These are phyloP conservation scores for Darevskia mixta DNA, from an alignment of 2,797 vertebrate genomes.

Conservation along the genomic window DNA sequence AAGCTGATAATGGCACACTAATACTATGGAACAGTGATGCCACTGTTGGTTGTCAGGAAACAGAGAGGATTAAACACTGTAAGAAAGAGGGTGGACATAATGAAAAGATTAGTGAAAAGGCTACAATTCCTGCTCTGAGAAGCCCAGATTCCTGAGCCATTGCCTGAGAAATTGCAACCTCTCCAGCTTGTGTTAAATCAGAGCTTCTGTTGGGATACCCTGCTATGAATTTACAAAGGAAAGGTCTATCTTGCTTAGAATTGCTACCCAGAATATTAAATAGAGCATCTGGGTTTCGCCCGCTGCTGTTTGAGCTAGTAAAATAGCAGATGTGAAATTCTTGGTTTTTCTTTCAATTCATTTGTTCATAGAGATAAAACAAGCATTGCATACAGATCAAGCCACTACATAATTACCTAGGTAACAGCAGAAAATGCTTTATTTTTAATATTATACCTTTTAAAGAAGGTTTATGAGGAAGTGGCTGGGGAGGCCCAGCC, in stretches of 20 bases:
- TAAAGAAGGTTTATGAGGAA: conserved; percentile 11
- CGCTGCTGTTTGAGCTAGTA: conserved; percentile 50
- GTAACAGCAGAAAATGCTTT: conserved; percentile 24
- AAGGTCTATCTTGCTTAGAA: conserved; percentile 52
- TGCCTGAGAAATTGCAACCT: conserved; percentile 64
- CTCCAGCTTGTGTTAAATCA: conserved; percentile 60
- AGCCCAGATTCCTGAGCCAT: conserved; percentile 68
- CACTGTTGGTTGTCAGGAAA: conserved; percentile 53
- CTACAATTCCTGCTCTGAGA: conserved; percentile 39
- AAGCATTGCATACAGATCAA: conserved; percentile 37
- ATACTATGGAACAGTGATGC: conserved; percentile 26
- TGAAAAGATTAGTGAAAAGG: conserved; percentile 68
- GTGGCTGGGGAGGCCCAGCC: too few species aligned
- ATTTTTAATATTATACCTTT: not conserved
- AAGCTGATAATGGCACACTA: conserved; percentile 57
- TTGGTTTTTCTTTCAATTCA: conserved; percentile 53
- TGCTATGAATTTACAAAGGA: conserved; percentile 70
- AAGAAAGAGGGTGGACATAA: conserved; percentile 59
- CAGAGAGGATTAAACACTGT: conserved; percentile 57
- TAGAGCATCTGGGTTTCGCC: conserved; percentile 51
- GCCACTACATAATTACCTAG: conserved; percentile 57
- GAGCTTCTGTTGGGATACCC: conserved; percentile 66
- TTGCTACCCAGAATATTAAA: conserved; percentile 58
- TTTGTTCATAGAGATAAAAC: conserved; percentile 65
- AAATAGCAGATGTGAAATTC: conserved; percentile 50